Evolutionary conservation across 2,888 invertebrate genomes (phyloP), one percentile per base, ranked within the genome.

Genomic region (Nysson spinosus): DNA sequence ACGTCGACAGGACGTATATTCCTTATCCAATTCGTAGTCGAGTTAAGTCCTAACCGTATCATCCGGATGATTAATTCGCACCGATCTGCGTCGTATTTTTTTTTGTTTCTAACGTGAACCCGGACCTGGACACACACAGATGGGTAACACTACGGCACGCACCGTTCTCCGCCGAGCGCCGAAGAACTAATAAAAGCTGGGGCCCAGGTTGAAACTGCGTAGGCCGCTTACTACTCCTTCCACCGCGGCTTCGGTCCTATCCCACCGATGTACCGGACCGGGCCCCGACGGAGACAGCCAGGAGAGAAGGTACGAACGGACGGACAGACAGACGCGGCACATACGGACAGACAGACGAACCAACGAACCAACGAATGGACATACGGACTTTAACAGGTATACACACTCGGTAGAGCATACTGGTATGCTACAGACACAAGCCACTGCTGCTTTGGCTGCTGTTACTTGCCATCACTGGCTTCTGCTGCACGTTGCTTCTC

Each of bases 141-240:
- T 34, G 44, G 43, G 34, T 54, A 60, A 55, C 56, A 56, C 63
- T 67, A 67, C 75, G 76, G 71, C 77, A 82, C 79, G 75, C 84
- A 84, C 83, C 80, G 79, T 84, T 83, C 85, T 81, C 77, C 83
- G 83, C 83, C 84, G 84, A 85, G 82, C 83, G 83, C 83, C 81
- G 83, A 84, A 84, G 79, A 83, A 85, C 85, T 85, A 85, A 85
- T 85, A 85, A 83, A 85, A 84, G 78, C 83, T 84, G 83, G 76
- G 79, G 67, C 81, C 80, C 77, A 77, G 81, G 69, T 79, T 83
- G 83, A 83, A 83, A 84, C 85, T 81, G 84, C 83, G 83, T 83
- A 84, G 83, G 83, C 82, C 82, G 83, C 83, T 83, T 81, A 82
- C 83, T 82, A 77, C 83, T 84, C 83, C 84, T 83, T 77, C 85